phyloP scores from a whole-genome alignment of 1,140 invertebrate species.

The Drosophila bocqueti region DNA sequence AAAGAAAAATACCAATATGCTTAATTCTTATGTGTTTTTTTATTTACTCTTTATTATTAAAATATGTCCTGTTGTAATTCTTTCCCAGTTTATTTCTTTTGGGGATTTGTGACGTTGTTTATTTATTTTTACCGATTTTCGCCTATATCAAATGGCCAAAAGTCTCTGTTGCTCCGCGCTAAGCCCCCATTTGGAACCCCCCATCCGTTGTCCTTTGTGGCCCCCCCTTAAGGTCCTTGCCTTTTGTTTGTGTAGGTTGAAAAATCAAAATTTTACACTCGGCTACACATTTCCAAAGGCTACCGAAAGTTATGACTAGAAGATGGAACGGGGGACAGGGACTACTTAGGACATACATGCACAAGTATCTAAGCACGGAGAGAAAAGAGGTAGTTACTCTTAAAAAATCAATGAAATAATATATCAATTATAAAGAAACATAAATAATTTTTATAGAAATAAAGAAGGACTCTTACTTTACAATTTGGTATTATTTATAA shows the following conservation, averaged over 20 bases:
- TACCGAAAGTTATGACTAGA: slow-evolving; percentile 56
- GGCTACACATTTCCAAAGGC: slow-evolving; percentile 74
- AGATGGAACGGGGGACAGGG: slow-evolving; percentile 15
- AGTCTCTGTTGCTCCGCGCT: slow-evolving; percentile 21
- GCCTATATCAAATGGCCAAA: slow-evolving; percentile 15
- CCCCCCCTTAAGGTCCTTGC: not conserved
- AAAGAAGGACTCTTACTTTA: not conserved
- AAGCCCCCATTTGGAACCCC: not conserved
- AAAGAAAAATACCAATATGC: not conserved
- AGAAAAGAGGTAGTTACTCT: not conserved
- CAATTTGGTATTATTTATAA: not conserved
- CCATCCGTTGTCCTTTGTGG: not conserved
- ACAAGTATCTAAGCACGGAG: slow-evolving; percentile 8
- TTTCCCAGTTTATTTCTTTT: not conserved
- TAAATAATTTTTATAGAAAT: not conserved
- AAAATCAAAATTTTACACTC: slow-evolving; percentile 81
- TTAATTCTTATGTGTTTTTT: not conserved
- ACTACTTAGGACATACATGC: slow-evolving; percentile 45
- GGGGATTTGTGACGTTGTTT: slow-evolving; percentile 13
- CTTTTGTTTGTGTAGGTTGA: slow-evolving; percentile 55
- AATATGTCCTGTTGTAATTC: not conserved
- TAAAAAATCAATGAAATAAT: no score
- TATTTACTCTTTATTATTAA: not conserved
- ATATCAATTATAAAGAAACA: no score
- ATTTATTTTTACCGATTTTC: slow-evolving; percentile 22